These are phyloP conservation scores for Nematolebias whitei DNA, from an alignment of 2,113 vertebrate genomes.

Conservation along the genomic window DNA sequence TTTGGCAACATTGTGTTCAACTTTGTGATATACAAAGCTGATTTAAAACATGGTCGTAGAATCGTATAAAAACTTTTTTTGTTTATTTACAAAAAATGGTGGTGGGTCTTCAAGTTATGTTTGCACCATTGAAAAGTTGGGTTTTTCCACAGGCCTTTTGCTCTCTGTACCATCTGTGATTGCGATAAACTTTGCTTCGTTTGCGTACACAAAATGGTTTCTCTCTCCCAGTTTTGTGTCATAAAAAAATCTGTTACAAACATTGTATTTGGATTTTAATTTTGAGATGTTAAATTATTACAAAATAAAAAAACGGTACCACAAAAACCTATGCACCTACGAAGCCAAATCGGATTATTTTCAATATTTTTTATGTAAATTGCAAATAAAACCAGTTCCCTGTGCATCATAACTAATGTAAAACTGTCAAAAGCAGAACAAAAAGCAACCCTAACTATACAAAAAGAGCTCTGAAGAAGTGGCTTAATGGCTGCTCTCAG, in stretches of 20 bases:
- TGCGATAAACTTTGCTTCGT: constrained; percentile 33
- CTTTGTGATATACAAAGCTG: not conserved
- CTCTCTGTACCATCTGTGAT: constrained; percentile 46
- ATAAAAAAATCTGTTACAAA: not conserved
- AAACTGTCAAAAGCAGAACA: too few relatives aligned
- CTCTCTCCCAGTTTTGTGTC: constrained; percentile 15
- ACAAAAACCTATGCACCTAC: too few relatives aligned
- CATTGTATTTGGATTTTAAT: not conserved
- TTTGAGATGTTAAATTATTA: not conserved
- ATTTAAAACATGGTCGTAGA: not conserved
- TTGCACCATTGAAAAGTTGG: constrained; percentile 12
- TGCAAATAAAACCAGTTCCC: too few relatives aligned
- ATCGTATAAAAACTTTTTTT: too few relatives aligned
- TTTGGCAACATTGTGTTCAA: too few relatives aligned
- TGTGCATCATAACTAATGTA: too few relatives aligned
- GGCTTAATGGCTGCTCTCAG: constrained; percentile 1
- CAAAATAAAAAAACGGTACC: too few relatives aligned
- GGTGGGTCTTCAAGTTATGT: constrained; percentile 5
- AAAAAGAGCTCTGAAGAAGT: not conserved
- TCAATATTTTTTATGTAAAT: too few relatives aligned
- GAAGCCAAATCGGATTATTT: too few relatives aligned
- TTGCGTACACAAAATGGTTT: constrained; percentile 27
- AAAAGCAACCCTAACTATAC: too few relatives aligned
- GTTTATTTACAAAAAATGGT: not conserved
- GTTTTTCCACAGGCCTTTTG: constrained; percentile 34